Conservation (phyloP, 2,113 vertebrate species). For the Prochilodus magdalenae region DNA sequence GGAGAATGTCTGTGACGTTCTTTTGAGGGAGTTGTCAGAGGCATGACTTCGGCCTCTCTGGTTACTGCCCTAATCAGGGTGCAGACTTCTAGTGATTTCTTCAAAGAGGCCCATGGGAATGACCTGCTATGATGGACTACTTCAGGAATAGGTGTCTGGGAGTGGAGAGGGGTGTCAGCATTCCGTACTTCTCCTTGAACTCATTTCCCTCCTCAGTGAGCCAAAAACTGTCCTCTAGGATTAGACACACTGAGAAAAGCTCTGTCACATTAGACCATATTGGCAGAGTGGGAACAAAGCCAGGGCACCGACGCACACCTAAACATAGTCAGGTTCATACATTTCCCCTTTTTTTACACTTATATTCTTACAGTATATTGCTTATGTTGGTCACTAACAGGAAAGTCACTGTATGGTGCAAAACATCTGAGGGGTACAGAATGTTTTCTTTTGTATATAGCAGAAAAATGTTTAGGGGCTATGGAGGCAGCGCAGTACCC, state of each 20-base stretch:
- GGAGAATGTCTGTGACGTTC: conserved; percentile 20
- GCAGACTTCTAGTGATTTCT: conserved; percentile 25
- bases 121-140: conserved; percentile 19
- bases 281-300: conserved; percentile 68
- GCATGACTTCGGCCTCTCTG: conserved; percentile 26
- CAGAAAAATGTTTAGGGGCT: neutral
- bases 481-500: conserved; percentile 3
- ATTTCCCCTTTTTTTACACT: conserved; percentile 67
- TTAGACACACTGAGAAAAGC: conserved; percentile 60
- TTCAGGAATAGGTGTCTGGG: conserved; percentile 33
- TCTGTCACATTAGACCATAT: conserved; percentile 65
- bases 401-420: conserved; percentile 46
- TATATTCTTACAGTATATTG: conserved; percentile 42
- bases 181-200: conserved; percentile 60
- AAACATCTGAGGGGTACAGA: neutral
- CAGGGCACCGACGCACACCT: conserved; percentile 56
- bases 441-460: neutral
- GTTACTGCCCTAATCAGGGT: conserved; percentile 39
- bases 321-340: conserved; percentile 67
- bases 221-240: conserved; percentile 62
- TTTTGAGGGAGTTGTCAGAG: neutral
- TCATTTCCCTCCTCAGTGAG: conserved; percentile 60
- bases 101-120: conserved; percentile 38
- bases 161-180: conserved; percentile 11
- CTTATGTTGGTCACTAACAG: conserved; percentile 50